Evolutionary conservation across 1,140 invertebrate species (phyloP), one percentile per base, ranked within the genome.

Genomic region (Metaphire vulgaris): DNA sequence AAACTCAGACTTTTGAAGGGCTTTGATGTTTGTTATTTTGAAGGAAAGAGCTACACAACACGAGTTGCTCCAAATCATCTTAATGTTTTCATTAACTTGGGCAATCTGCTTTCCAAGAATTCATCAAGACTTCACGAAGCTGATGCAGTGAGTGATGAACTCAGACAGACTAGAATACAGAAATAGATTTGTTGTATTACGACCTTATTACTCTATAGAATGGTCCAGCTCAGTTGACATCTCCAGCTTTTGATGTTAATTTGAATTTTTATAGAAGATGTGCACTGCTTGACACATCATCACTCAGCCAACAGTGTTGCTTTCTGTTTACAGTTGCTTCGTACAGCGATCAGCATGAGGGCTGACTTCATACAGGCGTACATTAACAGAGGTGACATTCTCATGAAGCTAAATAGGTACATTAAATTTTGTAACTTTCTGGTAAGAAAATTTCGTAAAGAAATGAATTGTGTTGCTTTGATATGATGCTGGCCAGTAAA

Each of bases 351-450:
- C 77, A 95, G 93, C 81, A 98, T 98, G 96, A 88, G 96, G 79
- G 91, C 95, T 16, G 96, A 98, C 88, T 98, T 97, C 85, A 95
- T 95, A 0, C 93, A 98, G 85, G 96, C 96, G 2, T 98, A 98
- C 83, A 98, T 98, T 79, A 98, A 98, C 87, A 90, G 95, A 72
- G 96, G 95, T 0, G 96, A 98, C 87, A 93, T 98, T 84, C 89
- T 97, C 67, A 93, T 98, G 82, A 97, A 97, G 88, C 88, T 98
- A 81, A 96, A 96, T 87, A 90, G 87, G 87, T 56, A 56, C 21
- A 12, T 21, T 56, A n/a, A n/a, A n/a, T n/a, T n/a, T n/a, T n/a
- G n/a, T n/a, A n/a, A n/a, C n/a, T n/a, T n/a, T n/a, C n/a, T n/a
- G n/a, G n/a, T n/a, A n/a, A n/a, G n/a, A n/a, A n/a, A n/a, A n/a